phyloP scores from a whole-genome alignment of 2,888 invertebrate genomes.

The Synergus itoensis region DNA sequence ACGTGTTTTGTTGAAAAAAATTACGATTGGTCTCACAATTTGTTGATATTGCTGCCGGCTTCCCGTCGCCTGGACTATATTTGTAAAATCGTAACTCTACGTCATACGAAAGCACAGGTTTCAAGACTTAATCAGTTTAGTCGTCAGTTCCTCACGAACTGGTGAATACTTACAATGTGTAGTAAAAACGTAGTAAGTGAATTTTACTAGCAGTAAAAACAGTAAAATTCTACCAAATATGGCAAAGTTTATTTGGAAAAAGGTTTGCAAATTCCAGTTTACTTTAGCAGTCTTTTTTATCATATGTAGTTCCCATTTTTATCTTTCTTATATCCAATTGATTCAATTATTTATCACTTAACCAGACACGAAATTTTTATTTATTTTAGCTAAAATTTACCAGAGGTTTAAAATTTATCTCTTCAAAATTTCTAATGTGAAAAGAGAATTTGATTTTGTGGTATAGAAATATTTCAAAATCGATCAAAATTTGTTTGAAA shows the following conservation, averaged over 20 bases:
- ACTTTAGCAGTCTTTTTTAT: neutral
- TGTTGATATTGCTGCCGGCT: neutral
- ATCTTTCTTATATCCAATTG: neutral
- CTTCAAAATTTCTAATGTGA: no score
- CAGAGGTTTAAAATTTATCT: neutral
- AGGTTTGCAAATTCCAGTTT: slow-evolving; percentile 54
- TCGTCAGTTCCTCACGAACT: slow-evolving; percentile 46
- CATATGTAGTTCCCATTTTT: neutral
- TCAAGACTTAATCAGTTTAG: slow-evolving; percentile 63
- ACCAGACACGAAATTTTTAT: neutral
- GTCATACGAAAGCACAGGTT: slow-evolving; percentile 47
- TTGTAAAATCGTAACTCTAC: slow-evolving; percentile 49
- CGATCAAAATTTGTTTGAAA: no score
- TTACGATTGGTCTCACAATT: neutral
- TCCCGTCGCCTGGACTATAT: slow-evolving; percentile 36
- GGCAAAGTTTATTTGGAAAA: slow-evolving; percentile 62
- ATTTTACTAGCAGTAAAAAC: slow-evolving; percentile 42
- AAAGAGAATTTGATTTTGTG: no score
- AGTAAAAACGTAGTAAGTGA: slow-evolving; percentile 14
- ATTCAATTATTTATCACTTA: neutral
- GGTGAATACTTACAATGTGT: slow-evolving; percentile 65
- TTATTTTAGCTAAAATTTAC: neutral
- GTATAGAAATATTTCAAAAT: no score
- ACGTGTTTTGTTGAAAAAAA: slow-evolving; percentile 1
- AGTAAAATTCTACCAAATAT: slow-evolving; percentile 55